Evolutionary conservation across 1,140 invertebrate genomes (phyloP).

Genomic region (Drosophila sucinea): DNA sequence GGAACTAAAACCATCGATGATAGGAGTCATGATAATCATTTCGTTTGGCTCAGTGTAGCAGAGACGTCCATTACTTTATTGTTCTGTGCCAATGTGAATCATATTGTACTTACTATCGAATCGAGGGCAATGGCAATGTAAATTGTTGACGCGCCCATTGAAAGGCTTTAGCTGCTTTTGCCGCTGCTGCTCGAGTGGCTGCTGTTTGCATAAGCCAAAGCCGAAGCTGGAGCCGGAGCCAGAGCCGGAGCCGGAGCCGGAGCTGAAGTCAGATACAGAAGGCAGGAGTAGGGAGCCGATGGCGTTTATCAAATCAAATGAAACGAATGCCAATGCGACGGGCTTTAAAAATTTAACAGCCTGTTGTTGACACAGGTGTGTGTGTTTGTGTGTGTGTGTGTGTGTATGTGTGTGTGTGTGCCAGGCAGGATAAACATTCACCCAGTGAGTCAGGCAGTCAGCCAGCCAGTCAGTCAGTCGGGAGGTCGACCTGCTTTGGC

Average conservation of each 20-base stretch:
- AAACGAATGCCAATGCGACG: conserved; percentile 51
- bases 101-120: conserved; percentile 39
- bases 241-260: no score
- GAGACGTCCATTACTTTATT: not conserved
- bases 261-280: not conserved
- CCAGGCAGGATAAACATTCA: conserved; percentile 47
- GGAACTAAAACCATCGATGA: no score
- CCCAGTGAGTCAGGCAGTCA: not conserved
- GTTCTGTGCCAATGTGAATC: conserved; percentile 26
- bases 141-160: conserved; percentile 65
- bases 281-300: not conserved
- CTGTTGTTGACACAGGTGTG: conserved; percentile 58
- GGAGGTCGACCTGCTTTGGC: conserved; percentile 15
- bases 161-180: conserved; percentile 56
- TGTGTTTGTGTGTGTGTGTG: conserved; percentile 2
- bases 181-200: conserved; percentile 62
- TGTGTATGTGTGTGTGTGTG: not conserved
- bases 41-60: not conserved
- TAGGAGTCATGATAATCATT: no score
- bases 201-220: conserved; percentile 69
- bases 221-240: no score
- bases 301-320: conserved; percentile 66
- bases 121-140: conserved; percentile 71
- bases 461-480: not conserved
- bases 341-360: conserved; percentile 64